Base-by-base conservation (phyloP, 2,113 vertebrate species). In the Onychostruthus taczanowskii region DNA sequence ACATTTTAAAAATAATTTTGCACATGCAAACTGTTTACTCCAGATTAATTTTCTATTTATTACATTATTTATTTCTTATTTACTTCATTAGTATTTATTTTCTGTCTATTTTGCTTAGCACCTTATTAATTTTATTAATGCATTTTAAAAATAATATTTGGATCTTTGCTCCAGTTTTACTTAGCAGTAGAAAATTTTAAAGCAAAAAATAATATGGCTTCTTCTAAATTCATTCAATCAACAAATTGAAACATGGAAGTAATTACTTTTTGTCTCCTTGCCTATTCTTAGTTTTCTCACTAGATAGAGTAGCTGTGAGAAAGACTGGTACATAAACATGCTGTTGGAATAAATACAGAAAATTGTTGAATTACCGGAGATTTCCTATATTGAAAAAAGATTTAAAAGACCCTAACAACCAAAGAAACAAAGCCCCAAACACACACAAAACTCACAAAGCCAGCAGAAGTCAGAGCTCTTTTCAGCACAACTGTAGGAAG, bases 151-250 rank as follows among this genome's bases (percentile, higher is more conserved):
- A 64, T 47, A 91, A 58, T 87, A 83, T 90, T 95, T 78, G 58
- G 47, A 85, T 89, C 22, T 78, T 95, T 89, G 43, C 30, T 86
- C 49, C 73, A 94, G 41, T 67, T 96, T 93, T 93, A 76, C 31
- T 84, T 82, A 80, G 37, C 53, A 16, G 24, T 43, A 82, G 7
- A 6, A 37, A 95, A 86, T 87, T 82, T 89, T 79, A 81, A 70
- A 85, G 43, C n/a, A 90, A 93, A 96, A 95, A 92, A 58, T 81
- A 85, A 77, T 93, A 91, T 62, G 28, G 15, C 19, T 62, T 70
- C 56, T 66, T 90, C 26, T 47, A 52, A 74, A 76, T 55, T 43
- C 1, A 47, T 82, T 85, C 3, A 41, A 31, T 35, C 13, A 26
- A 43, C 13, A 13, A 16, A 37, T 6, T 39, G 41, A 75, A 69